These are phyloP conservation scores for Drosophila borborema DNA, from an alignment of 2,888 invertebrate species.

Conservation along the genomic window DNA sequence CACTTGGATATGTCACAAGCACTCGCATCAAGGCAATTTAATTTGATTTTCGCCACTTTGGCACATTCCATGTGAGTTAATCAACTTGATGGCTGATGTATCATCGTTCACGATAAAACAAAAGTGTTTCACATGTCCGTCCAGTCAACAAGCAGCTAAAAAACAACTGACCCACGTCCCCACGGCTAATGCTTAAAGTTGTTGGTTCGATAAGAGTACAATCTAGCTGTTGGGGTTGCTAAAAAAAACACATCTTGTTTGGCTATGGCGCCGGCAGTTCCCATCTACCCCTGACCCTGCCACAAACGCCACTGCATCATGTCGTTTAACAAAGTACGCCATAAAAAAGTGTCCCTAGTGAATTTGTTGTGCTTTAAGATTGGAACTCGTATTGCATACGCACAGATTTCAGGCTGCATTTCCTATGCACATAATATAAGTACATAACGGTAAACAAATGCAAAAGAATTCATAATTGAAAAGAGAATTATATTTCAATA, in stretches of 20 bases:
- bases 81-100: conserved; percentile 80
- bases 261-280: conserved; percentile 17
- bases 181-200: conserved; percentile 18
- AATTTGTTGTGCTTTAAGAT: conserved; percentile 16
- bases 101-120: conserved; percentile 75
- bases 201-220: conserved; percentile 38
- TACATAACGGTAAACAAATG: not conserved
- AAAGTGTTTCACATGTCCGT: conserved; percentile 46
- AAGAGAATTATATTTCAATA: no score
- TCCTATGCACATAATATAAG: not conserved
- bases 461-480: not conserved
- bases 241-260: conserved; percentile 1
- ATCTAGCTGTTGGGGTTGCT: conserved; percentile 44
- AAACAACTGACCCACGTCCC: conserved; percentile 33
- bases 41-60: conserved; percentile 82
- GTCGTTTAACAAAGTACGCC: conserved; percentile 69
- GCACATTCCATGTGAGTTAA: conserved; percentile 74
- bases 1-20: conserved; percentile 82
- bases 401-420: conserved; percentile 1
- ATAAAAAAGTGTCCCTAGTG: conserved; percentile 59
- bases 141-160: conserved; percentile 45
- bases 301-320: conserved; percentile 33
- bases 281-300: conserved; percentile 11
- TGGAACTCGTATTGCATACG: conserved; percentile 2
- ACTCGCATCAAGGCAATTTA: conserved; percentile 83